Base-by-base conservation (phyloP, 2,113 vertebrate genomes). In the Tachysurus vachellii region DNA sequence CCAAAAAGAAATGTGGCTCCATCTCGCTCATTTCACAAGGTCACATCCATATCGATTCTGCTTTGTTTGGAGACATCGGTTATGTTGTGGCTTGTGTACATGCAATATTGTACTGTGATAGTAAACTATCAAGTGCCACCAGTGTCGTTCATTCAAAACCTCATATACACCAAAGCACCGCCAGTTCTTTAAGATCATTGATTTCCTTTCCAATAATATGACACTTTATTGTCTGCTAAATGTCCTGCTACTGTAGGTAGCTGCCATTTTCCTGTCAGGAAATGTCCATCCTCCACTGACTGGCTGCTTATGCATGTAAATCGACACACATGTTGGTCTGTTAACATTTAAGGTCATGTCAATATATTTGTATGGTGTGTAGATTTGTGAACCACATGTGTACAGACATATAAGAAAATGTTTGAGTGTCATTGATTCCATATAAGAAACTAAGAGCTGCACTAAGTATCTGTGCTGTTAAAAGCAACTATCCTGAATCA, bases 1-100 rank as follows among this genome's bases (percentile, higher is more conserved):
- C 4, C 21, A 70, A 68, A 88, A 73, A 88, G 53, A 73, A 66
- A 62, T 84, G 21, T 26, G 61, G 62, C 61, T 80, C 70, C 42
- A 31, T 73, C 56, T 71, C n/a, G 42, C 13, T 75, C 10, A 12
- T 76, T 64, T 83, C 53, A 28, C 8, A 47, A 2, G 23, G 36
- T 73, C 21, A 50, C 26, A 4, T 12, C 8, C 16, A 16, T 64
- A 56, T 87, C n/a, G 42, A 53, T 76, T 83, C 12, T 44, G 23
- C 53, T 66, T 83, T 77, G 44, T 53, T 75, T 82, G n/a, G 57
- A 36, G 70, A 47, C 56, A 26, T 64, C 6, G 14, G 80, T 77
- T 26, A 19, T 64, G 44, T 26, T 66, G n/a, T 36, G 44, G n/a
- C 17, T 62, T 75, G 56, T 83, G 68, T 64, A 54, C 28, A 68